Evolutionary conservation across 2,888 invertebrate species (phyloP).

Genomic region (Amitus sp.): DNA sequence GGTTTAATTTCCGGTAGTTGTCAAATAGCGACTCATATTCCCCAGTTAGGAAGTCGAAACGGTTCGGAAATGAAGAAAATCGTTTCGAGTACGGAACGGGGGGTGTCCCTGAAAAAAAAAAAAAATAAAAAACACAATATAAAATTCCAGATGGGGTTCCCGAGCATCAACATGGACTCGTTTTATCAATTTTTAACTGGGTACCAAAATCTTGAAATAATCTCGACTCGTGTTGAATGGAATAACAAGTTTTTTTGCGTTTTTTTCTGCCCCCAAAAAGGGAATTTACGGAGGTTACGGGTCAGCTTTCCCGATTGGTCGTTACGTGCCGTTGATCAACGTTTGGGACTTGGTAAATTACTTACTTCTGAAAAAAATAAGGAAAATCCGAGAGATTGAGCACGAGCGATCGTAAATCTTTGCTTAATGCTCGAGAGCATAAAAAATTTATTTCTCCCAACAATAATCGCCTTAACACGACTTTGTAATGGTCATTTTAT

Average conservation of each 20-base stretch:
- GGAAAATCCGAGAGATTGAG: neutral
- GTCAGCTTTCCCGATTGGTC: slow-evolving; percentile 90
- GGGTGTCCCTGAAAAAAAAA: too few relatives aligned
- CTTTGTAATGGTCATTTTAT: too few relatives aligned
- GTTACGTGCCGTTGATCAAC: slow-evolving; percentile 81
- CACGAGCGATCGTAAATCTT: neutral
- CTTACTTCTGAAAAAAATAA: slow-evolving; percentile 3
- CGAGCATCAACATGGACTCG: slow-evolving; percentile 84
- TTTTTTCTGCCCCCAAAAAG: too few relatives aligned
- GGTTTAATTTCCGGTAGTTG: too few relatives aligned
- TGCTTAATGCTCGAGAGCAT: neutral
- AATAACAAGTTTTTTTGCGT: too few relatives aligned
- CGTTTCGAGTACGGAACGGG: too few relatives aligned
- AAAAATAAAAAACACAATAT: too few relatives aligned
- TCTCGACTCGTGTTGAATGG: too few relatives aligned
- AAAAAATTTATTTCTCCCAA: neutral
- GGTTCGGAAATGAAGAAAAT: too few relatives aligned
- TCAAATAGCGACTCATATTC: too few relatives aligned
- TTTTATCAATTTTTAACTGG: slow-evolving; percentile 95
- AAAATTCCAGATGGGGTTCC: slow-evolving; percentile 86
- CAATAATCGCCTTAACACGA: neutral
- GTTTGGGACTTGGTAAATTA: slow-evolving; percentile 76
- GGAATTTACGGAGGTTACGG: slow-evolving; percentile 95
- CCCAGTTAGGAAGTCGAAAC: too few relatives aligned
- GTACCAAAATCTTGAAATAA: too few relatives aligned